Conservation (phyloP, 2,113 vertebrate species). For the Cettia cetti region DNA sequence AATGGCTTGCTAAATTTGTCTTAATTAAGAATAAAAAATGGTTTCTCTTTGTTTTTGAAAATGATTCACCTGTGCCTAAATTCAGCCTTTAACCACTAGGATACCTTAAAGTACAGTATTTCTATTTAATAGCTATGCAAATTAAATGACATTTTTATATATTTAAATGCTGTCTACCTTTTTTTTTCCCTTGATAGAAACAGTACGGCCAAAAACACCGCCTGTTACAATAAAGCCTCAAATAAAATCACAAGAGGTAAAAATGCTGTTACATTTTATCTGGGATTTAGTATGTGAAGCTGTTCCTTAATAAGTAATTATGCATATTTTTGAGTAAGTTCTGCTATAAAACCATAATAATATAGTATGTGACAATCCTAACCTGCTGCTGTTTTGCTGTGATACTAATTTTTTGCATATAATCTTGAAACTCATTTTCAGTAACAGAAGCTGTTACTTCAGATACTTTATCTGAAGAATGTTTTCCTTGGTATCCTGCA, state of each 20-base stretch:
- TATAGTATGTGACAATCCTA: neutral
- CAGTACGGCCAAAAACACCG: conserved; percentile 88
- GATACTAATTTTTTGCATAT: neutral
- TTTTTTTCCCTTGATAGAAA: conserved; percentile 72
- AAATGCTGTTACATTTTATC: conserved; percentile 30
- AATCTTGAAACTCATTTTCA: neutral
- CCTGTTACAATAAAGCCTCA: conserved; percentile 84
- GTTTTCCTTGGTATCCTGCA: neutral
- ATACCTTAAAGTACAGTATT: neutral
- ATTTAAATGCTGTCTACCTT: neutral
- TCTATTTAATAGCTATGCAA: neutral
- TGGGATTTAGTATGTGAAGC: conserved; percentile 6
- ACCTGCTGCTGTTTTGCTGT: neutral
- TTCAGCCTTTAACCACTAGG: neutral
- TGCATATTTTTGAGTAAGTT: neutral
- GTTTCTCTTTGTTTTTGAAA: neutral
- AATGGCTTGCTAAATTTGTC: neutral
- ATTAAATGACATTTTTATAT: neutral
- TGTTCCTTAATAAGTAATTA: neutral
- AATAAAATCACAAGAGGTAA: conserved; percentile 84
- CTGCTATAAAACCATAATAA: neutral
- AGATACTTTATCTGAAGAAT: neutral
- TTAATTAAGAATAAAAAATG: neutral
- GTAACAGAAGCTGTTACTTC: neutral
- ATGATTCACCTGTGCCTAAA: neutral